Conservation (phyloP, 2,888 invertebrate species). For the Lasioglossum zephyrum region DNA sequence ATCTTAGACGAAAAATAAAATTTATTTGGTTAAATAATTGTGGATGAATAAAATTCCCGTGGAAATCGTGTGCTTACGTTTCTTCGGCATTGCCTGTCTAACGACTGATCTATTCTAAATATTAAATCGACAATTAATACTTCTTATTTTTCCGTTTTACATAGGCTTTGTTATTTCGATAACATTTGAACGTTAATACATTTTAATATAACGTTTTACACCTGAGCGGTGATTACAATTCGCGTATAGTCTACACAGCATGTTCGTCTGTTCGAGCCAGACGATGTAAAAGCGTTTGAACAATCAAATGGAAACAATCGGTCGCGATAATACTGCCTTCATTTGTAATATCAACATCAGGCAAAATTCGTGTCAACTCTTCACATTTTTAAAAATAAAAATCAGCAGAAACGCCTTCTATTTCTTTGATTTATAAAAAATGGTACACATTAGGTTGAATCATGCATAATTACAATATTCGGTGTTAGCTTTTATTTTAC, state of each 20-base stretch:
- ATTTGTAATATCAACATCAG: background rate
- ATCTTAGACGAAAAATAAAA: no score
- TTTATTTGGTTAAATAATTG: background rate
- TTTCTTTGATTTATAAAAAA: background rate
- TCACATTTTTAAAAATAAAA: background rate
- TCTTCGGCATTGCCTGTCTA: conserved; percentile 8
- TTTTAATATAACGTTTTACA: conserved; percentile 61
- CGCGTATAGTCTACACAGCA: conserved; percentile 82
- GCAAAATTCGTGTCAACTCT: background rate
- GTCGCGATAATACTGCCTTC: conserved; percentile 14
- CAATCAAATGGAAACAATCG: conserved; percentile 47
- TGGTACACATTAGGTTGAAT: background rate
- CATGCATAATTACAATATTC: background rate
- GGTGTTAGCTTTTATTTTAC: background rate
- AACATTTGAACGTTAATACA: conserved; percentile 45
- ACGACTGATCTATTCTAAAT: conserved; percentile 32
- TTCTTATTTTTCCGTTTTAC: conserved; percentile 17
- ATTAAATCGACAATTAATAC: conserved; percentile 43
- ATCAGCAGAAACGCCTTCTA: background rate
- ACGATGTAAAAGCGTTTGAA: conserved; percentile 44
- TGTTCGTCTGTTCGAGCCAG: conserved; percentile 59
- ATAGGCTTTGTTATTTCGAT: conserved; percentile 23
- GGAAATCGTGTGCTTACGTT: background rate
- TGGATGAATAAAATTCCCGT: background rate
- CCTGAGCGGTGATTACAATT: conserved; percentile 63